phyloP scores from a whole-genome alignment of 2,888 invertebrate genomes.

The Eupithecia abbreviata region DNA sequence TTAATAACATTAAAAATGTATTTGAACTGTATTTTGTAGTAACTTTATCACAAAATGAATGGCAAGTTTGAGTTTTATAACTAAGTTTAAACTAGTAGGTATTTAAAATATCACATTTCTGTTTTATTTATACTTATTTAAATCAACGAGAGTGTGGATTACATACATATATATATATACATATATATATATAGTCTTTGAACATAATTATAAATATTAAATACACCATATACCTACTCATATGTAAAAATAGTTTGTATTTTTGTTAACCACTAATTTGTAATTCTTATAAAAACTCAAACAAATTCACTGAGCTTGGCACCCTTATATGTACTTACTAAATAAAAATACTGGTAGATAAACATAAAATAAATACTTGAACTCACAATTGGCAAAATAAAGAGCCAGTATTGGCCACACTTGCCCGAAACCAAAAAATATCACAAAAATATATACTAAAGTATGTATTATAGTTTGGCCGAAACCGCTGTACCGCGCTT shows the following conservation, averaged over 20 bases:
- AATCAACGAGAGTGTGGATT: not conserved
- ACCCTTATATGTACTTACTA: not conserved
- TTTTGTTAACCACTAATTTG: not conserved
- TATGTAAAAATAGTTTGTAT: not conserved
- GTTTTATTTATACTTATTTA: not conserved
- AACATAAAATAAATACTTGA: too few relatives aligned
- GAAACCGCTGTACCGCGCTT: too few relatives aligned
- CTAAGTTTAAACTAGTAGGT: not conserved
- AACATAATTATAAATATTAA: not conserved
- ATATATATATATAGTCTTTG: not conserved
- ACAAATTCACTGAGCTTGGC: not conserved
- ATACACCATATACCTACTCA: not conserved
- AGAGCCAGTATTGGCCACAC: too few relatives aligned
- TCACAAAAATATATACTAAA: too few relatives aligned
- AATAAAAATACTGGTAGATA: not conserved
- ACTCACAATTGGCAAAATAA: too few relatives aligned
- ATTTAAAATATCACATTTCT: not conserved
- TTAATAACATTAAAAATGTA: not conserved
- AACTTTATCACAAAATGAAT: not conserved
- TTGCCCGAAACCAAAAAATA: too few relatives aligned
- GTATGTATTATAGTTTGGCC: too few relatives aligned
- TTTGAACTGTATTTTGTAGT: not conserved
- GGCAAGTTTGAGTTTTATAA: not conserved
- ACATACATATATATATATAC: too few relatives aligned
- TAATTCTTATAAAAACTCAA: not conserved